Evolutionary conservation across 2,113 vertebrate genomes (phyloP).

Genomic region (Halcyon malimbica): DNA sequence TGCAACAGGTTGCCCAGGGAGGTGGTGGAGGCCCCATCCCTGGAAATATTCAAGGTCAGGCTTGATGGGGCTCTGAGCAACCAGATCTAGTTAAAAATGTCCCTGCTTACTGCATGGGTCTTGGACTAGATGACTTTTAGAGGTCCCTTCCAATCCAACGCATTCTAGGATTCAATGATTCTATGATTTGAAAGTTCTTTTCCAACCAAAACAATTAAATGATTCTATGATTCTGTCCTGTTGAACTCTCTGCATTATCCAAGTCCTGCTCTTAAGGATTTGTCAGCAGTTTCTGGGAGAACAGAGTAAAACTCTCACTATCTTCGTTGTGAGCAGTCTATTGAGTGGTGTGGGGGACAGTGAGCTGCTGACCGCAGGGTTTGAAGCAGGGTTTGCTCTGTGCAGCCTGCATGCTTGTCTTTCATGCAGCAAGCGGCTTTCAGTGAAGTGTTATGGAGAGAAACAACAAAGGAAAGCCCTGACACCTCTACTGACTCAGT

Average conservation of each 20-base stretch:
- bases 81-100: no score
- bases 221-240: background rate
- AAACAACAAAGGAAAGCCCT: background rate
- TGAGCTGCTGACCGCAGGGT: background rate
- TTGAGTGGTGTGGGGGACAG: fast-evolving
- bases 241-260: background rate
- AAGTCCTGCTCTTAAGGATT: background rate
- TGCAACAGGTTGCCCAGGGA: no score
- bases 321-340: background rate
- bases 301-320: background rate
- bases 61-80: no score
- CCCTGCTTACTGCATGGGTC: no score
- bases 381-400: background rate
- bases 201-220: background rate
- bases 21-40: no score
- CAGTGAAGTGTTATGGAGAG: background rate
- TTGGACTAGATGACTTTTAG: no score
- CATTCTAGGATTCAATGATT: no score
- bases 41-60: no score
- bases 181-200: background rate
- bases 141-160: no score
- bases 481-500: background rate
- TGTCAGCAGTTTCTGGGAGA: background rate
- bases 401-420: background rate
- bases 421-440: background rate